These are phyloP conservation scores for Cherax destructor DNA, from an alignment of 1,140 invertebrate genomes.

Conservation along the genomic window DNA sequence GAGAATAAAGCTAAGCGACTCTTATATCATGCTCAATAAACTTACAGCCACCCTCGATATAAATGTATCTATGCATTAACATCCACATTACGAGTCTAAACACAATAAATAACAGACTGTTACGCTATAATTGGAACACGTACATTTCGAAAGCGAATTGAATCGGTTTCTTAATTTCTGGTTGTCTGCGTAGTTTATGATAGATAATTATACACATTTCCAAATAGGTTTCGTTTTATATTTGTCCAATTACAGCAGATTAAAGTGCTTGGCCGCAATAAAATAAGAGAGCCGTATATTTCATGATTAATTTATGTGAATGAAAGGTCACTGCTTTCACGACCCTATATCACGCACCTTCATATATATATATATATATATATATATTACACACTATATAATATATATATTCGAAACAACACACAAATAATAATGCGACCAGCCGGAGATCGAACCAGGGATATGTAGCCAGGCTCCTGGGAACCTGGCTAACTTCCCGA, in stretches of 20 bases:
- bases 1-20: neutral
- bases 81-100: neutral
- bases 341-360: neutral
- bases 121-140: neutral
- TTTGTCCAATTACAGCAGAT: neutral
- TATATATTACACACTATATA: too few relatives aligned
- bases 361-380: too few relatives aligned
- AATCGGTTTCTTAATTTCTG: slow-evolving; percentile 6
- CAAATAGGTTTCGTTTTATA: neutral
- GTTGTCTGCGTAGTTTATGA: neutral
- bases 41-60: neutral
- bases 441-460: too few relatives aligned
- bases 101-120: neutral
- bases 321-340: neutral
- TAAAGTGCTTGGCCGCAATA: neutral
- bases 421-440: too few relatives aligned
- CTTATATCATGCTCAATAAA: neutral
- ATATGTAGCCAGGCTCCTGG: too few relatives aligned
- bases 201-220: neutral
- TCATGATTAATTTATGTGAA: neutral
- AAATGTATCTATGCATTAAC: neutral
- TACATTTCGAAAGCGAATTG: slow-evolving; percentile 5
- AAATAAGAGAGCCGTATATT: neutral
- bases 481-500: too few relatives aligned
- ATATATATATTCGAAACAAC: too few relatives aligned